Evolutionary conservation across 2,113 vertebrate genomes (phyloP).

Genomic region (Hippopotamus amphibius): DNA sequence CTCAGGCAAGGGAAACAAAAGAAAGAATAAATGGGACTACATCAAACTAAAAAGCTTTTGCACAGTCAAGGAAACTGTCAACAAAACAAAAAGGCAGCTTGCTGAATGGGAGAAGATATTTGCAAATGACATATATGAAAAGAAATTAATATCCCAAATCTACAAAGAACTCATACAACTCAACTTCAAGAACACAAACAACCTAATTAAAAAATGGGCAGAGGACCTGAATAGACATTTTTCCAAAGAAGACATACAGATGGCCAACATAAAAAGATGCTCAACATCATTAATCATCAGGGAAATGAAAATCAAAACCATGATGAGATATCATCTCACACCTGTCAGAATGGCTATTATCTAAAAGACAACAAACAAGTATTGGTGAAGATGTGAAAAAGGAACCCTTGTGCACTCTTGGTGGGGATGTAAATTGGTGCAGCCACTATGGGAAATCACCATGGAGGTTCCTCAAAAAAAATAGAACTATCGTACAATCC

Average conservation of each 20-base stretch:
- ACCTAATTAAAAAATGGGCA: not conserved
- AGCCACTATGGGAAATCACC: not conserved
- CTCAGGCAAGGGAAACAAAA: not conserved
- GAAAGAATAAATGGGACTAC: not conserved
- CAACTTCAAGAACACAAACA: not conserved
- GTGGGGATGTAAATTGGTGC: not conserved
- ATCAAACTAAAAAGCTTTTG: not conserved
- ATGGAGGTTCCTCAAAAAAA: not conserved
- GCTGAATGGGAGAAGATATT: not conserved
- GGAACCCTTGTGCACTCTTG: not conserved
- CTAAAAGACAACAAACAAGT: not conserved
- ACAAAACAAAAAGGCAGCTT: not conserved
- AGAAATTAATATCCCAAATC: not conserved
- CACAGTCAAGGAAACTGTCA: not conserved
- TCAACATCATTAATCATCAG: not conserved
- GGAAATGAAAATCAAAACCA: not conserved
- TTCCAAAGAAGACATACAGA: not conserved
- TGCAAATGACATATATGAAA: not conserved
- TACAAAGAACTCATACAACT: not conserved
- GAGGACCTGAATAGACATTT: not conserved
- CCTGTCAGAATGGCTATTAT: not conserved
- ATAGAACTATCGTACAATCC: not conserved
- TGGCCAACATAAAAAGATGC: not conserved
- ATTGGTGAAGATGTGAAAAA: not conserved
- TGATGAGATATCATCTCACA: not conserved